Evolutionary conservation across 2,113 vertebrate species (phyloP), one percentile per base, ranked within the genome.

Genomic region (Notothenia rossii): DNA sequence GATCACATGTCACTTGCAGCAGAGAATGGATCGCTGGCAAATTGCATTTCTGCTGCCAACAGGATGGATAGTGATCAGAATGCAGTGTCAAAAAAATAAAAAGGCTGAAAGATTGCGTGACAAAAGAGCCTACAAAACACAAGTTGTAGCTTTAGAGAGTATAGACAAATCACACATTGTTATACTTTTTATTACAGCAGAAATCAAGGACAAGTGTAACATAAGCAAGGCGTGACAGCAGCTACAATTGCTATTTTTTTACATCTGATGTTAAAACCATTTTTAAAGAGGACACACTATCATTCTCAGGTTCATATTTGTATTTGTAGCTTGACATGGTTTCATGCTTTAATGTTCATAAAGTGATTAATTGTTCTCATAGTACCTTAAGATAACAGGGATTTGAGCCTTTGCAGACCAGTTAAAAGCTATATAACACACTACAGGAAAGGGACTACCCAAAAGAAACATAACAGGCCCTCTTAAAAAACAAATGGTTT

Each of bases 1-100:
- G 69, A 87, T 81, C 64, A 59, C 51, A 82, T 84, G 66, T 48
- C 54, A 75, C 51, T 49, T 60, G 69, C 3, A 80, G 76, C 17
- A 77, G 8, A 64, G 18, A 83, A 79, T 69, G 51, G 84, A 87
- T 62, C 64, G 33, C 20, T 84, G 12, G 22, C 14, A 78, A 69
- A 89, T 79, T 85, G 25, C 54, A 56, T 83, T 78, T 77, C 33
- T 65, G 25, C 51, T 25, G 54, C 40, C 33, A 40, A 66, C 9
- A 75, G 66, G 53, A 48, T 50, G 15, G 17, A 25, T 7, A 63
- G 29, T 13, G n/a, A 77, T 85, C 25, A 49, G 7, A 59, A 54
- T 48, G 33, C 2, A 65, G 9, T 22, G 51, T 10, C n/a, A 7
- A 46, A 3, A 7, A 29, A 22, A 36, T 50, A 67, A 36, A 46